Evolutionary conservation across 2,888 invertebrate genomes (phyloP).

Genomic region (Chrysolina americana): DNA sequence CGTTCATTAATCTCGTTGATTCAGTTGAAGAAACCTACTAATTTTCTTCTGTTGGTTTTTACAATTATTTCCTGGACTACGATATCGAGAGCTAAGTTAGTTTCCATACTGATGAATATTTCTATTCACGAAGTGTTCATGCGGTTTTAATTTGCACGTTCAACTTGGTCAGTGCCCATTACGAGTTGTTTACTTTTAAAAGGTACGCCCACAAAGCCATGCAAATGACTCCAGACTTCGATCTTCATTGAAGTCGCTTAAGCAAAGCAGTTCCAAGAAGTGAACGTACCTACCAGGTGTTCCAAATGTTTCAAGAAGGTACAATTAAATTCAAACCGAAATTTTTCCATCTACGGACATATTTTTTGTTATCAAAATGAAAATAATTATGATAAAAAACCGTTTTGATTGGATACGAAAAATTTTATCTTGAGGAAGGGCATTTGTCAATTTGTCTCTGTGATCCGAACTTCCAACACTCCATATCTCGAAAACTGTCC

Average conservation of each 20-base stretch:
- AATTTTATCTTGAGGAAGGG: no score
- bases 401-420: no score
- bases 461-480: no score
- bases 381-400: no score
- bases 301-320: neutral
- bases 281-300: neutral
- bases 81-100: constrained; percentile 1
- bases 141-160: constrained; percentile 15
- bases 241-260: constrained; percentile 19
- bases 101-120: constrained; percentile 15
- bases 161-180: constrained; percentile 41
- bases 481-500: no score
- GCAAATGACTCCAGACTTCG: constrained; percentile 8
- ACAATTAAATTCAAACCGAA: no score
- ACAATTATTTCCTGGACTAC: neutral
- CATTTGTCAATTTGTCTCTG: no score
- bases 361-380: no score
- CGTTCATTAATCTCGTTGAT: no score
- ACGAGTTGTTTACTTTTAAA: constrained; percentile 46
- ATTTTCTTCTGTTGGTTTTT: neutral
- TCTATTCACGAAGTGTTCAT: constrained; percentile 1
- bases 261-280: neutral
- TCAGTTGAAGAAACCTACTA: neutral
- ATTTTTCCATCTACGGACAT: no score
- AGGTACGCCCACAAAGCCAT: constrained; percentile 42